Percentiles rank a stretch among this genome's conserved stretches.
Conservation (phyloP, 2,888 invertebrate genomes). For the Synergus umbraculus region DNA sequence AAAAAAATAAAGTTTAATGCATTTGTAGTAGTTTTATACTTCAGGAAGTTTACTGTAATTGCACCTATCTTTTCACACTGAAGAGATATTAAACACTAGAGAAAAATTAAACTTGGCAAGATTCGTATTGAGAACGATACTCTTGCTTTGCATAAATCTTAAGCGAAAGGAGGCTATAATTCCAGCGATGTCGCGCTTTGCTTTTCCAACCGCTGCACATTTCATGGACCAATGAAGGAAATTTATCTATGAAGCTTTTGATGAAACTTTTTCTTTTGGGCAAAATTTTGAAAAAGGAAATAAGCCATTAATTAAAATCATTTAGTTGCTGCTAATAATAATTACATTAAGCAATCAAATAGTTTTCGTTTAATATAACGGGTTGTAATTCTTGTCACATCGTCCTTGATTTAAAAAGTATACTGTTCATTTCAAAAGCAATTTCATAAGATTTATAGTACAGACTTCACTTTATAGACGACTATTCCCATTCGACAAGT, state of each 20-base stretch:
- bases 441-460: slow-evolving; percentile 5
- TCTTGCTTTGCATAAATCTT: slow-evolving; percentile 1
- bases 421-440: background rate
- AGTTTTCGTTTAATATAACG: background rate
- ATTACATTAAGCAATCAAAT: background rate
- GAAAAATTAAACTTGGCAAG: background rate
- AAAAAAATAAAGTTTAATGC: background rate
- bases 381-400: background rate
- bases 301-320: too few species aligned
- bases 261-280: background rate
- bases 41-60: background rate
- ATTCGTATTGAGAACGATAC: slow-evolving; percentile 5
- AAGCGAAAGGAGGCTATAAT: background rate
- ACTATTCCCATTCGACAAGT: background rate
- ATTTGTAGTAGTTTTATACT: background rate
- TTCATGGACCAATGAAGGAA: background rate
- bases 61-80: background rate
- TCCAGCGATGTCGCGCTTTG: background rate
- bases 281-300: background rate
- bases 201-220: slow-evolving; percentile 16
- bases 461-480: background rate
- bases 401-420: too few species aligned
- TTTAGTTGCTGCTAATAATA: too few species aligned
- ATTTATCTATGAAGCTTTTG: slow-evolving; percentile 13
- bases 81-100: background rate